Conservation (phyloP, 1,140 invertebrate species). For the Bombus pascuorum region DNA sequence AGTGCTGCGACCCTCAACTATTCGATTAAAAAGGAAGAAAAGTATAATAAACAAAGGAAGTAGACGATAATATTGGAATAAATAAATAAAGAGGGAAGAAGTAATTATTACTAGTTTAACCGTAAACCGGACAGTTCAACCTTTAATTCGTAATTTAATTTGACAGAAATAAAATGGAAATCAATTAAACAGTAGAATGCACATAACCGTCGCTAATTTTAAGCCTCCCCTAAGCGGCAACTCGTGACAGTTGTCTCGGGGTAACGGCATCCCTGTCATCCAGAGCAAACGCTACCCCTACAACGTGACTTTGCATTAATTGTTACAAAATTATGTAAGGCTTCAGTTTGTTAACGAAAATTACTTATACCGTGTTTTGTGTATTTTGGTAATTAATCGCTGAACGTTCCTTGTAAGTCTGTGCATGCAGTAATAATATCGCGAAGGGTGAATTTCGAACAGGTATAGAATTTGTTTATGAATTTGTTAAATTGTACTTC, state of each 20-base stretch:
- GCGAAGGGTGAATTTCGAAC: background rate
- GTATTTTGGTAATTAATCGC: conserved; percentile 16
- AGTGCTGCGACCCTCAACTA: background rate
- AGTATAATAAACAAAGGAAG: background rate
- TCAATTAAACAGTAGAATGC: conserved; percentile 38
- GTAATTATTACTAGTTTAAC: background rate
- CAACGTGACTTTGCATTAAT: conserved; percentile 72
- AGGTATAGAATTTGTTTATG: background rate
- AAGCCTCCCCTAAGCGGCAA: conserved; percentile 30
- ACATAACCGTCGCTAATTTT: conserved; percentile 40
- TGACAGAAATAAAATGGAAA: conserved; percentile 12
- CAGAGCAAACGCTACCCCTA: conserved; percentile 32
- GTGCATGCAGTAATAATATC: background rate
- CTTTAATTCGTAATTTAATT: conserved; percentile 33
- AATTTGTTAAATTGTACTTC: conserved; percentile 32
- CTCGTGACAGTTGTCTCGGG: conserved; percentile 36
- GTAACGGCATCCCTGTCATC: conserved; percentile 33
- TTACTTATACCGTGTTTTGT: conserved; percentile 12
- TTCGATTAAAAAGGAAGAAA: background rate
- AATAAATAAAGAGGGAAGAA: too few relatives aligned
- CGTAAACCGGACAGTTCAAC: background rate
- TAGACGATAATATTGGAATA: too few relatives aligned
- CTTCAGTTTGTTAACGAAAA: conserved; percentile 44
- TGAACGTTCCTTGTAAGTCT: background rate
- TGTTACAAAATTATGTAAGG: conserved; percentile 61